Base-by-base conservation (phyloP, 2,113 vertebrate species). In the Limanda limanda region DNA sequence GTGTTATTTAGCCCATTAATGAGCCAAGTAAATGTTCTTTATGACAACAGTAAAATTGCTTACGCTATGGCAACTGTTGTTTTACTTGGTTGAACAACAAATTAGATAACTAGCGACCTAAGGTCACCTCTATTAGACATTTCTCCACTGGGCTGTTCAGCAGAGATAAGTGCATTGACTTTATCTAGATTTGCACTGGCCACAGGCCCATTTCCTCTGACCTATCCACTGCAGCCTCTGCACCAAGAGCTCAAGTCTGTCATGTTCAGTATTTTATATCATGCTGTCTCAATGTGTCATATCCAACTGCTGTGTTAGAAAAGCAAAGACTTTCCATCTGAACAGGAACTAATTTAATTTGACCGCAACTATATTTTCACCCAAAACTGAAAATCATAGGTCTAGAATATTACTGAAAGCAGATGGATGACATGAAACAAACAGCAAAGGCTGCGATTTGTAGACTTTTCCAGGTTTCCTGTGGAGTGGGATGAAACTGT, bases 51-150 rank as follows among this genome's bases (percentile, higher is more conserved):
- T 65, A 69, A 70, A 81, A 63, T 15, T 58, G 66, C 68, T 37
- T 48, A 18, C 10, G 31, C 58, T 17, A 58, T 48, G n/a, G 65
- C 35, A 81, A 86, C 5, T 67, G 69, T 65, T 86, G 72, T 86
- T 90, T 86, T 86, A 85, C 67, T 79, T 71, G 47, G 75, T 72
- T 70, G 68, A 71, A 59, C 82, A 79, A 79, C 78, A 90, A 86
- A 89, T 87, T 68, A 57, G 76, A 87, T 83, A 79, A 90, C 59
- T 27, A 52, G 76, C 27, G 45, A 84, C 76, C 72, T 82, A 14
- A 0, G 40, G 61, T 79, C 42, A 76, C 56, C 54, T 61, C 54
- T 21, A 25, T 57, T 57, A 21, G 31, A 31, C 21, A 52, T 59
- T 51, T 68, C 37, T 74, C 42, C 68, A 20, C 55, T 14, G 0